phyloP scores from a whole-genome alignment of 2,888 invertebrate species.

The Capitulum mitella region DNA sequence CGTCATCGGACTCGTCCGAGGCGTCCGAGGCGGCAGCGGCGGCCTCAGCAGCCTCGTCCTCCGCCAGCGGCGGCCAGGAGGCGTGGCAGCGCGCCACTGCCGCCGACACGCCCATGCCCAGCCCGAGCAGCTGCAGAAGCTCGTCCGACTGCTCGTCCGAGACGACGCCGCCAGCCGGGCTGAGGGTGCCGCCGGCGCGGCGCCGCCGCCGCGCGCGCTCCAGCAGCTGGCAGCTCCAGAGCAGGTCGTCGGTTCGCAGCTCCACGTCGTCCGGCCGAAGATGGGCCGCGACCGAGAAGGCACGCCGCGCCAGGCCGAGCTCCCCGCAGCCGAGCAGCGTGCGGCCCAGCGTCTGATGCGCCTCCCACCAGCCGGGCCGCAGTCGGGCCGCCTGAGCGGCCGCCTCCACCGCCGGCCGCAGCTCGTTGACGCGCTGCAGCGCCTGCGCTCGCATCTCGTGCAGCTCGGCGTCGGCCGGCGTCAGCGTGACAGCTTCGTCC shows the following conservation, averaged over 20 bases:
- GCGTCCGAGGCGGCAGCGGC: too few relatives aligned
- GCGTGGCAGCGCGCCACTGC: background rate
- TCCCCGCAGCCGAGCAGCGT: slow-evolving; percentile 43
- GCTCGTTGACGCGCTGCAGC: slow-evolving; percentile 29
- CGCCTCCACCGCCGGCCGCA: slow-evolving; percentile 30
- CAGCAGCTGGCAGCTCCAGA: slow-evolving; percentile 23
- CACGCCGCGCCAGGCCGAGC: slow-evolving; percentile 39
- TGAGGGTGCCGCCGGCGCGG: background rate
- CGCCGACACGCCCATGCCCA: background rate
- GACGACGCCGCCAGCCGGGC: background rate
- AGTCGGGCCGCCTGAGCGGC: slow-evolving; percentile 41
- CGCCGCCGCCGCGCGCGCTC: background rate
- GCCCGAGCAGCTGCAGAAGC: background rate
- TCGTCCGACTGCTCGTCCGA: background rate
- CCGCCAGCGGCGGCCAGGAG: slow-evolving; percentile 2
- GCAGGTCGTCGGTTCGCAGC: slow-evolving; percentile 29
- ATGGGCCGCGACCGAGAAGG: slow-evolving; percentile 35
- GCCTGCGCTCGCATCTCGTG: slow-evolving; percentile 31
- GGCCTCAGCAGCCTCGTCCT: background rate
- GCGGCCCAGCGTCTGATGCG: slow-evolving; percentile 43
- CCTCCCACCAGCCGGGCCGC: slow-evolving; percentile 43
- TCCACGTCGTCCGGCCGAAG: slow-evolving; percentile 27
- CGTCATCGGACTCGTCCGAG: too few relatives aligned
- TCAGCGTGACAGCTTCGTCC: slow-evolving; percentile 28
- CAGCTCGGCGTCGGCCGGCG: slow-evolving; percentile 7